Percentiles rank a stretch among this genome's conserved stretches.
Conservation (phyloP, 2,888 invertebrate species). For the Drymonia ruficornis region DNA sequence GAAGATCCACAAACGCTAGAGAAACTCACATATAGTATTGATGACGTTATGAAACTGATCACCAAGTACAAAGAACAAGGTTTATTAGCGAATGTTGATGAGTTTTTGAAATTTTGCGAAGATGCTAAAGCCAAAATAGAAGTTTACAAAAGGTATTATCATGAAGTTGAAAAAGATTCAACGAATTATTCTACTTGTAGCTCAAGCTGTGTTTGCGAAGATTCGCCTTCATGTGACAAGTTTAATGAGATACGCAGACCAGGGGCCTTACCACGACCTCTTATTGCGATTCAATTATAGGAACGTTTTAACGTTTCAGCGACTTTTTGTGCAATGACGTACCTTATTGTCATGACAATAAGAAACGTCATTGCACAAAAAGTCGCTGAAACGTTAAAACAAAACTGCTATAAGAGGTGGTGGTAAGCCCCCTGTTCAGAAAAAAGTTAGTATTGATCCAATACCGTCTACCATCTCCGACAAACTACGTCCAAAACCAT, state of each 20-base stretch:
- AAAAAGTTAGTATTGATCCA: background rate
- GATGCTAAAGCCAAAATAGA: slow-evolving; percentile 38
- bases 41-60: slow-evolving; percentile 41
- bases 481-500: background rate
- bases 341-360: no score
- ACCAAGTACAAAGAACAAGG: slow-evolving; percentile 40
- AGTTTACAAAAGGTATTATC: slow-evolving; percentile 10
- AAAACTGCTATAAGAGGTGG: no score
- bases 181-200: slow-evolving; percentile 6
- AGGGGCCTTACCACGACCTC: no score
- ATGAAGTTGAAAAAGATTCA: background rate
- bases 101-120: slow-evolving; percentile 41
- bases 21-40: slow-evolving; percentile 38
- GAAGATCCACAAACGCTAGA: slow-evolving; percentile 24
- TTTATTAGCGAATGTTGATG: slow-evolving; percentile 37
- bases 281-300: no score
- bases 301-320: no score
- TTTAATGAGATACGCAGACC: background rate
- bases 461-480: background rate
- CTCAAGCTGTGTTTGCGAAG: slow-evolving; percentile 9
- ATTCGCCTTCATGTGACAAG: background rate
- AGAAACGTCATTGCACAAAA: no score
- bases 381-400: no score
- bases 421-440: no score
- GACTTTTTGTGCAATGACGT: no score